Evolutionary conservation across 2,113 vertebrate genomes (phyloP).

Genomic region (Engraulis encrasicolus): DNA sequence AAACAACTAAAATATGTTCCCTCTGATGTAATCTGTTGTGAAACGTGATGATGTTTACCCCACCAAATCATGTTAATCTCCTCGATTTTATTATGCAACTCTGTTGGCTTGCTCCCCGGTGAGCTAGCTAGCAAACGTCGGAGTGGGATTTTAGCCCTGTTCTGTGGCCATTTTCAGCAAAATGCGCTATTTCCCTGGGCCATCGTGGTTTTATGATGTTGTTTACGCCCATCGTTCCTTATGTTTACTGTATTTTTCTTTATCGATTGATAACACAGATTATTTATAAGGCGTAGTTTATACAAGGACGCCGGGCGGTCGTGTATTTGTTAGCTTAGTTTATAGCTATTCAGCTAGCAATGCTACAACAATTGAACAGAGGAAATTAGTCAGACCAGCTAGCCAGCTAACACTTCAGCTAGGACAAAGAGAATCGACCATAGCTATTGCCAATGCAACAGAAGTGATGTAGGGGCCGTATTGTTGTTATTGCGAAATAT

Average conservation of each 20-base stretch:
- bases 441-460: slow-evolving; percentile 58
- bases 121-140: slow-evolving; percentile 58
- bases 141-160: slow-evolving; percentile 59
- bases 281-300: neutral
- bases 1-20: neutral
- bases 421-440: slow-evolving; percentile 72
- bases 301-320: slow-evolving; percentile 39
- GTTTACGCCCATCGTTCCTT: neutral
- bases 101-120: slow-evolving; percentile 70
- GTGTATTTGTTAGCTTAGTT: slow-evolving; percentile 53
- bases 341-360: slow-evolving; percentile 47
- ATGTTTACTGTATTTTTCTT: neutral
- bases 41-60: neutral
- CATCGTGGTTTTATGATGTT: too few relatives aligned
- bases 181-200: slow-evolving; percentile 10
- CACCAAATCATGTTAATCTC: neutral
- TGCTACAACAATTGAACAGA: slow-evolving; percentile 39
- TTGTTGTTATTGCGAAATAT: slow-evolving; percentile 22
- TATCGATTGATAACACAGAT: neutral
- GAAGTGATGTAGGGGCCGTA: neutral
- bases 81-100: slow-evolving; percentile 58
- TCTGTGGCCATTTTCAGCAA: slow-evolving; percentile 62
- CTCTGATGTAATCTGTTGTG: neutral
- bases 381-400: slow-evolving; percentile 16
- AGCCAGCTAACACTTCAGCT: slow-evolving; percentile 22